Base-by-base conservation (phyloP, 2,888 invertebrate species). In the Cheilosia pagana region DNA sequence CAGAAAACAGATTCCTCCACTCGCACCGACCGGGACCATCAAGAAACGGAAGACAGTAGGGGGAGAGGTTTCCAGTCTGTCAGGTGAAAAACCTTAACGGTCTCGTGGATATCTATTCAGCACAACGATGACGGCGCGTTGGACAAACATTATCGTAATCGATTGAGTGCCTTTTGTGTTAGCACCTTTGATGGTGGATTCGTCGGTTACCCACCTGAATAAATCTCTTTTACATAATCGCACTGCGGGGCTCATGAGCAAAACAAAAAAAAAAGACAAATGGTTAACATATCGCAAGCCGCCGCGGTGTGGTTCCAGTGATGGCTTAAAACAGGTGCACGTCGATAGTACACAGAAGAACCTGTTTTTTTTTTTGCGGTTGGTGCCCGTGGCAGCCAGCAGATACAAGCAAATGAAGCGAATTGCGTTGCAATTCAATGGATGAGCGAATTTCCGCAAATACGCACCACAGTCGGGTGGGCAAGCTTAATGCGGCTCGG, bases 21-120 rank as follows among this genome's bases (percentile, higher is more conserved):
- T 81, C 48, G 14, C 10, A 3, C 10, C 2, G 28, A 43, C 35
- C 57, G n/a, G n/a, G n/a, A n/a, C 16, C 59, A 71, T 14, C 16
- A n/a, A n/a, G n/a, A 63, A n/a, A 55, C 48, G 63, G 55, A 63
- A 65, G 55, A 48, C 63, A 35, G 60, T 45, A 63, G 72, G 28
- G 62, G 52, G 50, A 16, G 25, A 16, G 31, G 31, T 8, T 25
- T 57, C 23, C 25, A 43, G 12, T 23, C 60, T 45, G 41, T 65
- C 81, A 59, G 76, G 85, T 85, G 75, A 85, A 85, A 76, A 85
- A 85, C 85, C 85, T 85, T 81, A 85, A 85, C 85, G 85, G 85
- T 85, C 70, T 35, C 76, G 65, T 81, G 85, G 57, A 71, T 65
- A 72, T 76, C 65, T 67, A 85, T 81, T 48, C 75, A 79, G 68